phyloP scores from a whole-genome alignment of 1,140 invertebrate species.

The Chironomus tepperi region DNA sequence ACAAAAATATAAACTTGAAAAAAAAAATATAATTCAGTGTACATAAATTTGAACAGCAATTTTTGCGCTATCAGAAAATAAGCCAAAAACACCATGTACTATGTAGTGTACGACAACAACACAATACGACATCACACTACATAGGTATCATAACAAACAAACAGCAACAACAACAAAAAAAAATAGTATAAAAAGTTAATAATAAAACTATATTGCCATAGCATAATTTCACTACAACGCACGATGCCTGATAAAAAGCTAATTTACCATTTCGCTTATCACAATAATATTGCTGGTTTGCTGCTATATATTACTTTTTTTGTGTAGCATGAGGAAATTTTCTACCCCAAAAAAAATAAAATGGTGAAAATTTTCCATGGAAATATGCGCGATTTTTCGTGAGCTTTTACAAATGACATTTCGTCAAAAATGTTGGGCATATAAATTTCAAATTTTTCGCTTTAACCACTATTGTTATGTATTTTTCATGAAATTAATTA shows the following conservation, averaged over 20 bases:
- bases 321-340: no score
- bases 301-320: background rate
- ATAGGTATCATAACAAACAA: background rate
- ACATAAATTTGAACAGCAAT: constrained; percentile 17
- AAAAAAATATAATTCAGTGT: background rate
- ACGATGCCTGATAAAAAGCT: constrained; percentile 8
- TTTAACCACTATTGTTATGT: background rate
- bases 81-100: constrained; percentile 21
- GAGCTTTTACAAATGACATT: background rate
- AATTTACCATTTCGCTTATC: constrained; percentile 16
- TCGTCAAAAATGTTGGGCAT: background rate
- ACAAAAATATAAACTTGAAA: background rate
- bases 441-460: background rate
- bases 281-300: background rate
- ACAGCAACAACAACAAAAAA: background rate
- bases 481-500: background rate
- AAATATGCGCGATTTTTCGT: background rate
- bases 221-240: constrained; percentile 15
- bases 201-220: constrained; percentile 21
- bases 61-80: constrained; percentile 9
- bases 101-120: background rate
- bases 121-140: background rate
- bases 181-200: background rate
- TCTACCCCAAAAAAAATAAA: no score
- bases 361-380: background rate